These are phyloP conservation scores for Ceratoteleas bidentatus DNA, from an alignment of 1,140 invertebrate species.

Conservation along the genomic window DNA sequence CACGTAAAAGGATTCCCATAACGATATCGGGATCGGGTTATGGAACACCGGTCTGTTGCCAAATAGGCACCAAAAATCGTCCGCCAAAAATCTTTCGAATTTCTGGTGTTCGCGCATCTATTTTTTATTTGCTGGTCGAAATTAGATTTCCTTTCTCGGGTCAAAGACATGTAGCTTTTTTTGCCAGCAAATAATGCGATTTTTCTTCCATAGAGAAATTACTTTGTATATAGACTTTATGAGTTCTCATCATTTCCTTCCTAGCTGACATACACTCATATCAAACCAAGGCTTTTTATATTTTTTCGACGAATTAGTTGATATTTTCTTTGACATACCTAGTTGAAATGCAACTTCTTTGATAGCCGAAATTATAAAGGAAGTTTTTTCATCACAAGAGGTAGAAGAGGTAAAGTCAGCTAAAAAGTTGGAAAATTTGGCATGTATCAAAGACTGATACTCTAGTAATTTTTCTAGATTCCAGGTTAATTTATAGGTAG, in stretches of 20 bases:
- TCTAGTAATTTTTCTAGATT: neutral
- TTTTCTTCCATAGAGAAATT: neutral
- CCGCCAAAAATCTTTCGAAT: constrained; percentile 10
- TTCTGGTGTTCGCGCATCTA: constrained; percentile 16
- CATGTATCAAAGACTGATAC: neutral
- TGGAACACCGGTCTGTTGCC: neutral
- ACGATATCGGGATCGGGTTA: neutral
- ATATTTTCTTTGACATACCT: neutral
- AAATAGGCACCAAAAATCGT: neutral
- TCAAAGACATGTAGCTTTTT: constrained; percentile 3
- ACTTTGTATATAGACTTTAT: constrained; percentile 2
- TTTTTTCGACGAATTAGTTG: neutral
- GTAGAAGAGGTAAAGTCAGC: neutral
- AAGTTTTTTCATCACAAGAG: neutral
- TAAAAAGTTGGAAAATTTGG: neutral
- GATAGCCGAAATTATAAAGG: neutral
- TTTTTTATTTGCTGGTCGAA: constrained; percentile 11
- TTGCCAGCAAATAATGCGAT: constrained; percentile 1
- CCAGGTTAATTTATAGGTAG: no score
- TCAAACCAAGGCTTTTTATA: constrained; percentile 13
- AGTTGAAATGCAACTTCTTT: neutral
- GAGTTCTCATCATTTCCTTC: neutral
- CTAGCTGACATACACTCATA: constrained; percentile 2
- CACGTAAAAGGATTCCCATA: constrained; percentile 9
- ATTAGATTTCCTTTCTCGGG: neutral